These are phyloP conservation scores for Scleropages formosus DNA, from an alignment of 2,797 vertebrate genomes.

Conservation along the genomic window DNA sequence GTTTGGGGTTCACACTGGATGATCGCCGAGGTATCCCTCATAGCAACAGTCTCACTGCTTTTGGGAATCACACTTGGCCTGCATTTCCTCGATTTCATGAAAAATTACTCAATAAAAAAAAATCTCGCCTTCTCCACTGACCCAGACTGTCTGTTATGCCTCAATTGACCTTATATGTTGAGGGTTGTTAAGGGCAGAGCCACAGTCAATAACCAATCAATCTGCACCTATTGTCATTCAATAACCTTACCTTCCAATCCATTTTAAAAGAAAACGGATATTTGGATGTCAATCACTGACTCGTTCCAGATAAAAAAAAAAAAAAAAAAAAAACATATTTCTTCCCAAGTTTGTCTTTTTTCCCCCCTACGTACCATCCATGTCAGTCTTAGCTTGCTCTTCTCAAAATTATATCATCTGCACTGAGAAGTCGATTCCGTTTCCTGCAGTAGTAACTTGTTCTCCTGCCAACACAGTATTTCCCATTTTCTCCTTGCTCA, in stretches of 20 bases:
- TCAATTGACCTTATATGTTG: too few relatives aligned
- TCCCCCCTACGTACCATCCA: too few relatives aligned
- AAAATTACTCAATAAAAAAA: not conserved
- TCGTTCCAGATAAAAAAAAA: too few relatives aligned
- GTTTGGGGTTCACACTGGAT: not conserved
- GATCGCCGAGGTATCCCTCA: not conserved
- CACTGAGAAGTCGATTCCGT: conserved; percentile 9
- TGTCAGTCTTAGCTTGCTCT: not conserved
- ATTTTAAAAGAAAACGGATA: too few relatives aligned
- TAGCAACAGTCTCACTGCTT: not conserved
- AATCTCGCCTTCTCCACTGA: not conserved
- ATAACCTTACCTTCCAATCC: too few relatives aligned
- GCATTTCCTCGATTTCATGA: not conserved
- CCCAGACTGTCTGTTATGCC: too few relatives aligned
- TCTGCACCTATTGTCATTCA: too few relatives aligned
- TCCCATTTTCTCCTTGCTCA: not conserved
- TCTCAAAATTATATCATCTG: conserved; percentile 18
- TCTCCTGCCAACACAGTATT: not conserved
- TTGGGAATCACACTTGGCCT: not conserved
- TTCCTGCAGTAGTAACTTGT: conserved; percentile 6
- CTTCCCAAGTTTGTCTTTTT: too few relatives aligned
- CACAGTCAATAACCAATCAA: too few relatives aligned
- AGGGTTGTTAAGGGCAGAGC: too few relatives aligned
- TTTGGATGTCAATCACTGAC: too few relatives aligned
- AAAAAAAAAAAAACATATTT: too few relatives aligned